These are phyloP conservation scores for Cosmopolites sordidus DNA, from an alignment of 2,888 invertebrate genomes.

Conservation along the genomic window DNA sequence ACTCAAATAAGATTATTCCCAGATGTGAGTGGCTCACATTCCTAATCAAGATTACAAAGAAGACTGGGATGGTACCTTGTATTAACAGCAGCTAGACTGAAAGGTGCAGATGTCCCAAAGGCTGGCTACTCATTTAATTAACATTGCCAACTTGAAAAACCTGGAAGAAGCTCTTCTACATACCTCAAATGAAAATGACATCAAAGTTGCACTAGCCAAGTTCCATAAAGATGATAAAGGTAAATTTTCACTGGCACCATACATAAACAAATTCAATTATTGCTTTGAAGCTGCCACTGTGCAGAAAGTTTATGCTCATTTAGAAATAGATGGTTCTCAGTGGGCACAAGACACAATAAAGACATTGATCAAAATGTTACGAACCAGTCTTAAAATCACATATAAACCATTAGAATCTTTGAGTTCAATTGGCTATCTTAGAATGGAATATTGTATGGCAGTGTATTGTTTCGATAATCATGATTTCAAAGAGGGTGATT, in stretches of 20 bases:
- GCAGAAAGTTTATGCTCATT: conserved; percentile 71
- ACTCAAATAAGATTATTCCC: conserved; percentile 96
- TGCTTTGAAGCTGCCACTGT: conserved; percentile 71
- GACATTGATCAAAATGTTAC: conserved; percentile 77
- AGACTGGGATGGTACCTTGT: conserved; percentile 87
- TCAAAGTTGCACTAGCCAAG: conserved; percentile 58
- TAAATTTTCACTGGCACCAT: conserved; percentile 64
- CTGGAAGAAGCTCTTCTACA: conserved; percentile 62
- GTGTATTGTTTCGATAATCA: conserved; percentile 60
- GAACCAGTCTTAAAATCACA: conserved; percentile 88
- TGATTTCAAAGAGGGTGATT: conserved; percentile 81
- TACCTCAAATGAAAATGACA: conserved; percentile 50
- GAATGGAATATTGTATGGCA: conserved; percentile 85
- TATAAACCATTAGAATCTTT: conserved; percentile 68
- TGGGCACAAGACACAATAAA: conserved; percentile 74
- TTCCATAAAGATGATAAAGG: conserved; percentile 52
- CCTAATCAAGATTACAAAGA: conserved; percentile 79
- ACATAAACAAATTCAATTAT: conserved; percentile 71
- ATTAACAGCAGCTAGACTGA: conserved; percentile 66
- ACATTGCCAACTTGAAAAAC: conserved; percentile 59
- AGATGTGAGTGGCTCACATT: conserved; percentile 93
- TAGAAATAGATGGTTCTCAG: conserved; percentile 74
- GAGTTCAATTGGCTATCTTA: conserved; percentile 75
- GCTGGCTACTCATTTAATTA: conserved; percentile 89
- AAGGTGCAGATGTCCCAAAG: conserved; percentile 75